A percentile compares a stretch with the other conserved stretches of the same genome.
These are phyloP conservation scores for Synergus itoensis DNA, from an alignment of 2,888 invertebrate genomes.

Conservation along the genomic window DNA sequence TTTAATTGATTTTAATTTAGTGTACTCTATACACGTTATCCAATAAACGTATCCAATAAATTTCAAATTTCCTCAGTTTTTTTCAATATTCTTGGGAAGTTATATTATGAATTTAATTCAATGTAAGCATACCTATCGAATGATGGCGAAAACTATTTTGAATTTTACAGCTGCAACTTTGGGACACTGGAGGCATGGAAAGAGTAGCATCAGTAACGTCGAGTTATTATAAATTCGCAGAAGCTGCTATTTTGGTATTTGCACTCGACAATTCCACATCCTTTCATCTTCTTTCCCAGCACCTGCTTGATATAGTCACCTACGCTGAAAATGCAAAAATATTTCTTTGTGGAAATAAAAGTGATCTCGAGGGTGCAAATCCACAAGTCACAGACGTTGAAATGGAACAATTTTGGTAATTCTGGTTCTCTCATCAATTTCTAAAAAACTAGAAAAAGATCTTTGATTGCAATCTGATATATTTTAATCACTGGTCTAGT, in stretches of 20 bases:
- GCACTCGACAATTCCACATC: slow-evolving; percentile 94
- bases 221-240: slow-evolving; percentile 97
- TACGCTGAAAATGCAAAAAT: slow-evolving; percentile 97
- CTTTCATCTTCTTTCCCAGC: slow-evolving; percentile 94
- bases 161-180: slow-evolving; percentile 88
- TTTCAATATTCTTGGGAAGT: background rate
- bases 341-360: slow-evolving; percentile 95
- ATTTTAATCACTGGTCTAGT: background rate
- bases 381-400: slow-evolving; percentile 92
- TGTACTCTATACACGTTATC: background rate
- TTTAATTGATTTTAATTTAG: background rate
- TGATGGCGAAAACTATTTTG: slow-evolving; percentile 43
- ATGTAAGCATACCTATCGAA: background rate
- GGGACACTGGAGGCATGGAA: slow-evolving; percentile 99
- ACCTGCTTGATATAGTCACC: slow-evolving; percentile 94
- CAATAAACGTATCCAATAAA: background rate
- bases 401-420: slow-evolving; percentile 92
- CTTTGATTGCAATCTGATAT: background rate
- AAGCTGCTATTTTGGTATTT: slow-evolving; percentile 95
- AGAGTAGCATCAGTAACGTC: slow-evolving; percentile 96
- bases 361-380: slow-evolving; percentile 86
- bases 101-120: background rate
- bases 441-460: background rate
- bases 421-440: slow-evolving; percentile 25
- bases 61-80: background rate